These are phyloP conservation scores for Pygmarrhopalites habei DNA, from an alignment of 1,140 invertebrate genomes.

Conservation along the genomic window DNA sequence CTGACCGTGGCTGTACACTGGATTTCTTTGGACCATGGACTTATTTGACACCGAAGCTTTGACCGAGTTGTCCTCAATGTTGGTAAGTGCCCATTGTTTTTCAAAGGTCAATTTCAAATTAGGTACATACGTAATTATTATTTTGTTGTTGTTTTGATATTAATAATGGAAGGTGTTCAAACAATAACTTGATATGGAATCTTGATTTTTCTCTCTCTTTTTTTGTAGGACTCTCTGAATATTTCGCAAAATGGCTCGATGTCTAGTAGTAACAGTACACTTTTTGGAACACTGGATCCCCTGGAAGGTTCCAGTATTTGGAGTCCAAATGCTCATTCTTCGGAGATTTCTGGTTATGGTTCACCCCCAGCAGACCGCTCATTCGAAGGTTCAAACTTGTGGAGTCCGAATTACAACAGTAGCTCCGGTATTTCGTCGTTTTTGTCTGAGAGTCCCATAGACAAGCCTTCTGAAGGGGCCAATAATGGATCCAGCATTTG, in stretches of 20 bases:
- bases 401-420: background rate
- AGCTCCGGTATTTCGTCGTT: background rate
- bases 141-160: too few relatives aligned
- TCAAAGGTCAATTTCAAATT: background rate
- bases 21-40: too few relatives aligned
- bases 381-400: background rate
- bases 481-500: background rate
- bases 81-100: conserved; percentile 3
- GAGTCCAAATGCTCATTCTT: background rate
- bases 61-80: background rate
- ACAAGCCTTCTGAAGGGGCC: background rate
- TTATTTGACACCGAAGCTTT: conserved; percentile 5
- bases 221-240: too few relatives aligned
- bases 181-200: too few relatives aligned
- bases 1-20: too few relatives aligned
- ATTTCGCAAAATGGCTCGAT: background rate
- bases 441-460: background rate
- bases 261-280: conserved; percentile 2
- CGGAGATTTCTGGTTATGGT: background rate
- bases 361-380: background rate
- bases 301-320: conserved; percentile 4
- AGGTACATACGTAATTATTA: too few relatives aligned
- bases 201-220: too few relatives aligned
- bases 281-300: background rate
- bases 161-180: too few relatives aligned